Evolutionary conservation across 2,888 invertebrate genomes (phyloP).

Genomic region (Hydraecia micacea): DNA sequence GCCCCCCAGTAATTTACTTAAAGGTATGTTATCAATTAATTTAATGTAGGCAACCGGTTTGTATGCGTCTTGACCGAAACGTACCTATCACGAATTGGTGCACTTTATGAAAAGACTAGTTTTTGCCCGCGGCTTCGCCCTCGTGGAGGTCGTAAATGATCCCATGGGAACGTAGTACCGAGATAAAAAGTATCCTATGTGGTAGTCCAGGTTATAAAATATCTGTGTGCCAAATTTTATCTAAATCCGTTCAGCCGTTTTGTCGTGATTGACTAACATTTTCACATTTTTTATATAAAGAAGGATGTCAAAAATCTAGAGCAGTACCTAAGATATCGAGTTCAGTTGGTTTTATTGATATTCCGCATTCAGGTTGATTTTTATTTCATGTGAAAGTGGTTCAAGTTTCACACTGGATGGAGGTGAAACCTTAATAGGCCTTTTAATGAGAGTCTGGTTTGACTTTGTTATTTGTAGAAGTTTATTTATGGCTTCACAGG

Average conservation of each 20-base stretch:
- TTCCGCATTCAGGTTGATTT: background rate
- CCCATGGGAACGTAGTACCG: background rate
- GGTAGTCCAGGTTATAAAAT: background rate
- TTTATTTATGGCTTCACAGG: background rate
- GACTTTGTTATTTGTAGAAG: background rate
- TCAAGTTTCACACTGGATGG: background rate
- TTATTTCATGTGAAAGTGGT: conserved; percentile 38
- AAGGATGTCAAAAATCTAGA: background rate
- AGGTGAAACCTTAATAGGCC: background rate
- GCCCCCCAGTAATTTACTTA: background rate
- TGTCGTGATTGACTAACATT: background rate
- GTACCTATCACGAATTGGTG: background rate
- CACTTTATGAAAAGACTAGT: background rate
- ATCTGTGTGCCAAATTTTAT: background rate
- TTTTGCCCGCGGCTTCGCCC: background rate
- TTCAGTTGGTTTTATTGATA: background rate
- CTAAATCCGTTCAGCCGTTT: background rate
- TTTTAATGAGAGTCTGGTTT: background rate
- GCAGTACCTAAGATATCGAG: background rate
- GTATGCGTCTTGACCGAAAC: background rate
- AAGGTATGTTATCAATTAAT: conserved; percentile 3
- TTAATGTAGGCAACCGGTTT: conserved; percentile 3
- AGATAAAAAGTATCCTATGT: background rate
- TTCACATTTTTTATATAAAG: background rate
- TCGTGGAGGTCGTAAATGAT: background rate